Base-by-base conservation (phyloP, 2,113 vertebrate species). In the Halcyon malimbica region DNA sequence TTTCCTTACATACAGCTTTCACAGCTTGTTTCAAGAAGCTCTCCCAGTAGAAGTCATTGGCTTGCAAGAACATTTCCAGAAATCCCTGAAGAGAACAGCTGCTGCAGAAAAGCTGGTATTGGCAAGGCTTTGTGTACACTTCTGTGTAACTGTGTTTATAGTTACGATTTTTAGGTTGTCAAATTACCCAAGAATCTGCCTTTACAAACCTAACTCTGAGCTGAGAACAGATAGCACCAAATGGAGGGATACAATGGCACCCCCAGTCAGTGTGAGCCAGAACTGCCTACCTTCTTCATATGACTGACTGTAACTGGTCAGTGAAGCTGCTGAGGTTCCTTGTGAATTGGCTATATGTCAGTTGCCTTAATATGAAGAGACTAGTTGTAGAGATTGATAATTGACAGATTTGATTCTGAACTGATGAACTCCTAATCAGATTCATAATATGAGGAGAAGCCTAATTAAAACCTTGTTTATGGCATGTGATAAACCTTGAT, bases 31-130 rank as follows among this genome's bases (percentile, higher is more conserved):
- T 63, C 67, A 59, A 42, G 70, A 91, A 60, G 44, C 77, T 85
- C 95, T 97, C 11, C 16, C 33, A 62, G 10, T 39, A 16, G 91
- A 97, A 60, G 33, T 97, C 23, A 60, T 5, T 18, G 59, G 81
- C 29, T 13, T 97, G 83, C 95, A 98, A 75, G 83, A 94, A 62
- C 74, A 54, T 21, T 91, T 96, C 86, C 86, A 83, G 90, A 85
- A 91, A 11, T 46, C 80, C 19, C 56, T 97, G 89, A 89, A 90
- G 91, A 97, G 90, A 53, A 31, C 84, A 29, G 60, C 94, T 25
- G 89, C 96, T 21, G 94, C 97, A 53, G 75, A 89, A 68, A 97
- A 97, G 51, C 63, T 96, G 84, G 97, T 98, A 97, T 28, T 33
- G 17, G 17, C 13, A 70, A 64, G 74, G 41, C n/a, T 37, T 50